A percentile compares a stretch with the other conserved stretches of the same genome.
Evolutionary conservation across 2,888 invertebrate species (phyloP).

Genomic region (Acleris holmiana): DNA sequence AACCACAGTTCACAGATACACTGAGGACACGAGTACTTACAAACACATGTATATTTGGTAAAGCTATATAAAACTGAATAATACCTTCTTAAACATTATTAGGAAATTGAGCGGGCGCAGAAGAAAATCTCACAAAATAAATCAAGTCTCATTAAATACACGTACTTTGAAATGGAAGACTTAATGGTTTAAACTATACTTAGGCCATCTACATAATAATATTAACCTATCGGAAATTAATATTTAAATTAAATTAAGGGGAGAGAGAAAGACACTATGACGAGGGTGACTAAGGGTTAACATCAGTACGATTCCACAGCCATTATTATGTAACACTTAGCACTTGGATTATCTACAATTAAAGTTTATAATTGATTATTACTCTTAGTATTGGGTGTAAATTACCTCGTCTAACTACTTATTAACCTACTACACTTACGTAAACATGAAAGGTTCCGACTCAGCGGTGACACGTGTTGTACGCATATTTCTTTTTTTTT

Average conservation of each 20-base stretch:
- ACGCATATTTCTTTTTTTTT: conserved; percentile 19
- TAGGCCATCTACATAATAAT: conserved; percentile 54
- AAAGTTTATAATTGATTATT: conserved; percentile 58
- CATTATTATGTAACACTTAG: conserved; percentile 79
- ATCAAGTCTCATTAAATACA: conserved; percentile 60
- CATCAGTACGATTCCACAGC: conserved; percentile 82
- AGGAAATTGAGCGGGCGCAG: conserved; percentile 72
- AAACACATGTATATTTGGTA: conserved; percentile 24
- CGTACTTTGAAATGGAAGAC: conserved; percentile 80
- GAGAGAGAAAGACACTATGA: conserved; percentile 55
- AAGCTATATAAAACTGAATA: conserved; percentile 34
- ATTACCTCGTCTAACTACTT: conserved; percentile 51
- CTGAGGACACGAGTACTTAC: conserved; percentile 24
- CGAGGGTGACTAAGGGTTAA: conserved; percentile 69
- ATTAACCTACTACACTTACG: conserved; percentile 47
- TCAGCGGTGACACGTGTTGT: conserved; percentile 15
- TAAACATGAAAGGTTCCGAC: conserved; percentile 42
- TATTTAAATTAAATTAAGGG: conserved; percentile 57
- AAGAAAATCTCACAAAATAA: conserved; percentile 61
- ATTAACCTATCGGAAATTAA: conserved; percentile 60
- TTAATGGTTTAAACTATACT: conserved; percentile 53
- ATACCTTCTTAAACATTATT: conserved; percentile 45
- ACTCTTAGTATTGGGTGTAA: conserved; percentile 52
- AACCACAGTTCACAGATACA: conserved; percentile 23
- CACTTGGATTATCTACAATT: conserved; percentile 71